A percentile compares a stretch with the other conserved stretches of the same genome.
Conservation (phyloP, 2,113 vertebrate species). For the Hydrochoerus hydrochaeris region DNA sequence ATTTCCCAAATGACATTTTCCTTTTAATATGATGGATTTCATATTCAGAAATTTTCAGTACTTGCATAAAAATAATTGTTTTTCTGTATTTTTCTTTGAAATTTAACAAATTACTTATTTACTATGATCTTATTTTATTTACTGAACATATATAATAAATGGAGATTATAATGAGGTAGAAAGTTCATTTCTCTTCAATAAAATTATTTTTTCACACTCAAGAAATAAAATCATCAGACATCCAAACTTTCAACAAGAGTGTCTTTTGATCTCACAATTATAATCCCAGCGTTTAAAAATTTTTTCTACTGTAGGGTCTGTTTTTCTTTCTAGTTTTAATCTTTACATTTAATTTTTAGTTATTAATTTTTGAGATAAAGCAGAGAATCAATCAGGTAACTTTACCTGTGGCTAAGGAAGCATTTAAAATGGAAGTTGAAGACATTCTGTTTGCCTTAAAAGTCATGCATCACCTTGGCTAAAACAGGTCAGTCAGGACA, state of each 20-base stretch:
- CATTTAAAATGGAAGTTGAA: background rate
- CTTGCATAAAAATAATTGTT: background rate
- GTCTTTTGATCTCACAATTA: background rate
- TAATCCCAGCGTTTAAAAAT: background rate
- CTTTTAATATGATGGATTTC: background rate
- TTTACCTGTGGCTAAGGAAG: background rate
- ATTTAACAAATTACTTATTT: background rate
- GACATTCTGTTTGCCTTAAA: background rate
- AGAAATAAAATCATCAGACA: background rate
- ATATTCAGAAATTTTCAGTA: background rate
- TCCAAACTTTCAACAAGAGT: background rate
- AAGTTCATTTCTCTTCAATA: background rate
- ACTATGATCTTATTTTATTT: background rate
- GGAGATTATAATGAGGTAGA: background rate
- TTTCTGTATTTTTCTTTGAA: background rate
- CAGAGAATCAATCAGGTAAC: background rate
- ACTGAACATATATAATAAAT: background rate
- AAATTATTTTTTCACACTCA: background rate
- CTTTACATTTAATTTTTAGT: background rate
- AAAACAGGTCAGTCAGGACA: background rate
- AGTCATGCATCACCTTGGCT: background rate
- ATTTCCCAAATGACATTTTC: slow-evolving; percentile 25
- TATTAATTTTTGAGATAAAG: background rate
- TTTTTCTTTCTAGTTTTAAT: background rate
- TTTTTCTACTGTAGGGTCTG: background rate